Evolutionary conservation across 2,888 invertebrate genomes (phyloP).

Genomic region (Mythimna ferrago): DNA sequence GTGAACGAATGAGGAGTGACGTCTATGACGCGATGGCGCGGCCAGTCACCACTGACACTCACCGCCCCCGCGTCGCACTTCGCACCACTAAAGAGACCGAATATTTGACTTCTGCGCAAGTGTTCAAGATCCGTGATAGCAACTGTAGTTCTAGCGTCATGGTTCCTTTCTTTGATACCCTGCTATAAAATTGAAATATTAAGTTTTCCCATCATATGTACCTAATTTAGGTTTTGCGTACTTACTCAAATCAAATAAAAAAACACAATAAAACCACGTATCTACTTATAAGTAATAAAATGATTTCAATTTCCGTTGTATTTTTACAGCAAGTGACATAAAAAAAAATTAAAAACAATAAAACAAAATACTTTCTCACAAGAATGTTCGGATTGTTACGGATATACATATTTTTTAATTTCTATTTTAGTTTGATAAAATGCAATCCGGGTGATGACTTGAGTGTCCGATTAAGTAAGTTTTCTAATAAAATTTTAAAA

Average conservation of each 20-base stretch:
- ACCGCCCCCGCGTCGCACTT: too few species aligned
- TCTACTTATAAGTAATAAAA: slow-evolving; percentile 16
- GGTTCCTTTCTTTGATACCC: neutral
- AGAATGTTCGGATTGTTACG: slow-evolving; percentile 63
- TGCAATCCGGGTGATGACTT: slow-evolving; percentile 74
- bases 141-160: too few species aligned
- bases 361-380: slow-evolving; percentile 1
- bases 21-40: too few species aligned
- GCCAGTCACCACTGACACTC: too few species aligned
- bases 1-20: too few species aligned
- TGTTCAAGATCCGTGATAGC: too few species aligned
- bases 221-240: neutral
- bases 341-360: slow-evolving; percentile 24
- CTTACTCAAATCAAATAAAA: slow-evolving; percentile 6
- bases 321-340: slow-evolving; percentile 36
- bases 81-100: too few species aligned
- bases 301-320: slow-evolving; percentile 44
- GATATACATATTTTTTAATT: slow-evolving; percentile 63
- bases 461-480: slow-evolving; percentile 79
- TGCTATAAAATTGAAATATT: neutral
- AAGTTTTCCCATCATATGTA: slow-evolving; percentile 4
- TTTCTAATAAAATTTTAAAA: neutral
- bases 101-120: too few species aligned
- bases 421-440: slow-evolving; percentile 67
- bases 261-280: neutral